phyloP scores from a whole-genome alignment of 2,797 vertebrate species.

The Sparus aurata region DNA sequence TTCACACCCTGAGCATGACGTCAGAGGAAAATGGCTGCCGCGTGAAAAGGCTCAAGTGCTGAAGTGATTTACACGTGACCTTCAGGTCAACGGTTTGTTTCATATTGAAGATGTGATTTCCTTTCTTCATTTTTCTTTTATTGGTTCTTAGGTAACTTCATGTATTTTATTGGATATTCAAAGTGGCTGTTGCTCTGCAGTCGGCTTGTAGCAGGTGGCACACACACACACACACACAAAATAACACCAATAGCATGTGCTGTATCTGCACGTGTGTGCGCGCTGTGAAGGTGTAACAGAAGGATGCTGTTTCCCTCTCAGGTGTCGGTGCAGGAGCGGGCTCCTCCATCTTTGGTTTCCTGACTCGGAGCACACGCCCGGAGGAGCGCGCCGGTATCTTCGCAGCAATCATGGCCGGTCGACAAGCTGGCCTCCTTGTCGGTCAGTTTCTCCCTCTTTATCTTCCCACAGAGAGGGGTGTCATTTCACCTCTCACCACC shows the following conservation, averaged over 20 bases:
- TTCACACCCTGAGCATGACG: too few species aligned
- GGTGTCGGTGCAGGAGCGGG: constrained; percentile 89
- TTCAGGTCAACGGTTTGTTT: not conserved
- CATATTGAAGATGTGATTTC: not conserved
- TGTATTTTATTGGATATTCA: constrained; percentile 91
- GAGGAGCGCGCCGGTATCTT: constrained; percentile 88
- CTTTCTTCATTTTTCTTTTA: not conserved
- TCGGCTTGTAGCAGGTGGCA: constrained; percentile 89
- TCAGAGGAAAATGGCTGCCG: too few species aligned
- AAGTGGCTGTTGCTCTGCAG: constrained; percentile 90
- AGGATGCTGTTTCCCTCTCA: constrained; percentile 51
- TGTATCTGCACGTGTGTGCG: not conserved
- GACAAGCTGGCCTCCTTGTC: constrained; percentile 90
- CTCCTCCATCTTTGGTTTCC: constrained; percentile 89
- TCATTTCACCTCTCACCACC: constrained; percentile 35
- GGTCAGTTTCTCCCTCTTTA: constrained; percentile 78
- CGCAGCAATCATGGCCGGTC: constrained; percentile 89
- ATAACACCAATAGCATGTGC: not conserved
- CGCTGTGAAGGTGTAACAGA: not conserved
- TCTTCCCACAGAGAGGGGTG: constrained; percentile 22
- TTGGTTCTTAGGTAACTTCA: constrained; percentile 86
- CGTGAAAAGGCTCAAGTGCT: too few species aligned
- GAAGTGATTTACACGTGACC: not conserved
- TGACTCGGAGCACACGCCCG: constrained; percentile 84
- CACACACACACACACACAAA: constrained; percentile 6